phyloP scores from a whole-genome alignment of 2,113 vertebrate genomes.

The Murina feae region DNA sequence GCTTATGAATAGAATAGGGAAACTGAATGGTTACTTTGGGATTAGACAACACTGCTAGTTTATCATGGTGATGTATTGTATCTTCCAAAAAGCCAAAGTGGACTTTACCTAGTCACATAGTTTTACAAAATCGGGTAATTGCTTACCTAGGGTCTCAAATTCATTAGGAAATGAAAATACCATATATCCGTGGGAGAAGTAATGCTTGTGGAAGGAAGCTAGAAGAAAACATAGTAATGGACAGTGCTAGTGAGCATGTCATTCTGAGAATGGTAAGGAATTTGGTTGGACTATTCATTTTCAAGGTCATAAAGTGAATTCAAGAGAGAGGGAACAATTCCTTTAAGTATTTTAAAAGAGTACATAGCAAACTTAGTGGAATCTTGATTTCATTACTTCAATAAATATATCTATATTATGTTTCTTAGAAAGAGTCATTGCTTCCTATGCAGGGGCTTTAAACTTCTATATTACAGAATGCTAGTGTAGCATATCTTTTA shows the following conservation, averaged over 20 bases:
- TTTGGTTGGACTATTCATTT: neutral
- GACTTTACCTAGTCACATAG: conserved; percentile 62
- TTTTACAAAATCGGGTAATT: conserved; percentile 68
- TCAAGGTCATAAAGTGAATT: neutral
- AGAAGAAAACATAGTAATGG: neutral
- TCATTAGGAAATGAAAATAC: conserved; percentile 44
- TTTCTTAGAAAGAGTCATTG: conserved; percentile 25
- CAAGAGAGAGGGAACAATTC: neutral
- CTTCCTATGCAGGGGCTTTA: conserved; percentile 25
- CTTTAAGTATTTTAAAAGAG: neutral
- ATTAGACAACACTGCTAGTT: conserved; percentile 58
- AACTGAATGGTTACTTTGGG: conserved; percentile 48
- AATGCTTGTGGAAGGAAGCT: neutral
- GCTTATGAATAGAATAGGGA: conserved; percentile 47
- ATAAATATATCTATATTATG: neutral
- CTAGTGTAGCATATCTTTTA: neutral
- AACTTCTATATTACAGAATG: neutral
- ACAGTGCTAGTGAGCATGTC: neutral
- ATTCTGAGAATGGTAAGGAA: neutral
- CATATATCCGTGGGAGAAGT: neutral
- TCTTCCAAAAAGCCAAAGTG: conserved; percentile 61
- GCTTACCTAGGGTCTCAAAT: conserved; percentile 59
- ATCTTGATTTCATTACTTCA: conserved; percentile 25
- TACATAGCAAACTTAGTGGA: neutral
- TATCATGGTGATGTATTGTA: conserved; percentile 66